A percentile compares a stretch with the other conserved stretches of the same genome.
phyloP scores from a whole-genome alignment of 2,113 vertebrate genomes.

The Calidris pugnax region DNA sequence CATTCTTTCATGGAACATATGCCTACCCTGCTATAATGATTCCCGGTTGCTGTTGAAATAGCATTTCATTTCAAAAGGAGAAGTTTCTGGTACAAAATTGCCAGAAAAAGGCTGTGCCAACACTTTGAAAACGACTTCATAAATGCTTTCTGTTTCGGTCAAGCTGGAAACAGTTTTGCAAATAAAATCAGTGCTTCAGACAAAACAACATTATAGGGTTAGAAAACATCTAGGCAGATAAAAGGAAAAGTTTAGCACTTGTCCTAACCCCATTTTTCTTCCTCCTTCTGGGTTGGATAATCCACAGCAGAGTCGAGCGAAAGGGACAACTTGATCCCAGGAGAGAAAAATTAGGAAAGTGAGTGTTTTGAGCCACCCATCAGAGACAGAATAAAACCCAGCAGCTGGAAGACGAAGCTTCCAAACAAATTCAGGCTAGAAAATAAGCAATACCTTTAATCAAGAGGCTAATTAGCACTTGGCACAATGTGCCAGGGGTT shows the following conservation, averaged over 20 bases:
- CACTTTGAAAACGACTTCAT: background rate
- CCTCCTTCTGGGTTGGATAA: background rate
- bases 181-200: background rate
- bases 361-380: background rate
- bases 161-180: background rate
- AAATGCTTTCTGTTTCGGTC: background rate
- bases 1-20: background rate
- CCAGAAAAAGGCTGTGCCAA: background rate
- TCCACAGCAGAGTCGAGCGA: background rate
- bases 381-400: background rate
- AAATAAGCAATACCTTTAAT: background rate
- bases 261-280: background rate
- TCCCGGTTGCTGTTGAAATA: background rate
- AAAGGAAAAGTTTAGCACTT: background rate
- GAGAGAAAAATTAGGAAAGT: background rate
- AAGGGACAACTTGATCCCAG: background rate
- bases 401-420: background rate
- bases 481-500: background rate
- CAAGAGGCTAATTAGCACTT: background rate
- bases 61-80: background rate
- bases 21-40: background rate
- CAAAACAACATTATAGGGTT: rapidly evolving
- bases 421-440: background rate
- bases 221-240: background rate
- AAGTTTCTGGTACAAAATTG: background rate